Conservation (phyloP, 1,140 invertebrate genomes). For the Apis dorsata region DNA sequence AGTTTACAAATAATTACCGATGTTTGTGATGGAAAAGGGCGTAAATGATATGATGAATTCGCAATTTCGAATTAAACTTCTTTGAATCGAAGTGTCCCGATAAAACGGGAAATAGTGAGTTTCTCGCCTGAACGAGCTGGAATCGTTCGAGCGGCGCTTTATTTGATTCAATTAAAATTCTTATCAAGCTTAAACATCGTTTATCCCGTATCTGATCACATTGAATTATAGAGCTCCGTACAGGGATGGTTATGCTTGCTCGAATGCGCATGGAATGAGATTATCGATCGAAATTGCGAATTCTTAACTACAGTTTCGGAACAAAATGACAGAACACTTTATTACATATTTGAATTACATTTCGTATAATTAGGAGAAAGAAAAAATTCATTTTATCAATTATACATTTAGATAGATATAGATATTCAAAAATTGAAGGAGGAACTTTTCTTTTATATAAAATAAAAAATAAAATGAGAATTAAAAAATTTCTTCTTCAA, state of each 20-base stretch:
- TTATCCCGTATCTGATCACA: slow-evolving; percentile 18
- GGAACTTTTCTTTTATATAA: too few relatives aligned
- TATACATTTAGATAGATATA: too few relatives aligned
- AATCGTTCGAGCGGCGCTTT: slow-evolving; percentile 6
- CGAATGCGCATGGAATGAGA: neutral
- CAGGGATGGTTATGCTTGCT: neutral
- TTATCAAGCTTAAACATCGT: slow-evolving; percentile 55
- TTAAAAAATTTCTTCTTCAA: too few relatives aligned
- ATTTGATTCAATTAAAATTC: slow-evolving; percentile 63
- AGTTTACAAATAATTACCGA: too few relatives aligned
- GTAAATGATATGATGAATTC: neutral
- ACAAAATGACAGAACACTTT: too few relatives aligned
- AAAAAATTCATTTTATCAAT: too few relatives aligned
- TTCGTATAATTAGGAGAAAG: too few relatives aligned
- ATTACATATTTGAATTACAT: too few relatives aligned
- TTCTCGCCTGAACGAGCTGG: neutral
- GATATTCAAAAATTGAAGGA: too few relatives aligned
- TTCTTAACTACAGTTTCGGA: slow-evolving; percentile 1
- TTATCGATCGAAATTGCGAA: slow-evolving; percentile 5
- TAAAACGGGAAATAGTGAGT: neutral
- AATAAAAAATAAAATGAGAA: too few relatives aligned
- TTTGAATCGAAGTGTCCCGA: neutral
- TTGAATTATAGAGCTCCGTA: slow-evolving; percentile 28
- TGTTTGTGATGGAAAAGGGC: too few relatives aligned
- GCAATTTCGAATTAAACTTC: neutral